phyloP scores from a whole-genome alignment of 2,113 vertebrate genomes.

The Silurus asotus region DNA sequence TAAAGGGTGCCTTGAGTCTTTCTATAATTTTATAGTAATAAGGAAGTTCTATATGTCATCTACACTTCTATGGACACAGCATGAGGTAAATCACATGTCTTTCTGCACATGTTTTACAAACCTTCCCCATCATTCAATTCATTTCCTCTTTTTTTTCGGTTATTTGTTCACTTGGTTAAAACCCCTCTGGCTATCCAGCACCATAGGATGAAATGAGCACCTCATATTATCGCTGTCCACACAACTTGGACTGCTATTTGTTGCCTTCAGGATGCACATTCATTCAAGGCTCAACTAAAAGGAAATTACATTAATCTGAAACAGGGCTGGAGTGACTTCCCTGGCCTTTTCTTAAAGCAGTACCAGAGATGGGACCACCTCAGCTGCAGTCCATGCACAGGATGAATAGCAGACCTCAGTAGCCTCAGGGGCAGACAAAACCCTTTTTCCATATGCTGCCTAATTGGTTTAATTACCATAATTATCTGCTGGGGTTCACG shows the following conservation, averaged over 20 bases:
- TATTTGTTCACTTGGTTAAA: constrained; percentile 51
- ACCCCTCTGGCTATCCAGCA: constrained; percentile 34
- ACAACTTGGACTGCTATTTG: constrained; percentile 14
- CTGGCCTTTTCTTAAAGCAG: constrained; percentile 63
- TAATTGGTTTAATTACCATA: constrained; percentile 79
- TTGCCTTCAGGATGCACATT: constrained; percentile 61
- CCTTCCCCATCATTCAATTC: constrained; percentile 56
- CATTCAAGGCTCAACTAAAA: constrained; percentile 68
- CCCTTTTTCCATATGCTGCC: constrained; percentile 71
- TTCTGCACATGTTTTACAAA: constrained; percentile 46
- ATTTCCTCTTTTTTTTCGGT: constrained; percentile 45
- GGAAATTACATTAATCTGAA: constrained; percentile 74
- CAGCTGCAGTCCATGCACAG: constrained; percentile 56
- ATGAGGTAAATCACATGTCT: constrained; percentile 4
- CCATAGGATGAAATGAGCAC: constrained; percentile 59
- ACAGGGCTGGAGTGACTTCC: constrained; percentile 66
- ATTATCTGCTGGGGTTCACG: constrained; percentile 78
- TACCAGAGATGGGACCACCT: constrained; percentile 69
- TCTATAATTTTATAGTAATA: background rate
- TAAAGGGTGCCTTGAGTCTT: background rate
- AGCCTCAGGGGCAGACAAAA: constrained; percentile 66
- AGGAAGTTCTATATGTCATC: constrained; percentile 6
- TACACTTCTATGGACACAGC: background rate
- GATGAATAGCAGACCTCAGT: constrained; percentile 62
- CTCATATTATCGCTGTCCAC: constrained; percentile 34